Base-by-base conservation (phyloP, 1,140 invertebrate genomes). In the Drosophila yakuba region DNA sequence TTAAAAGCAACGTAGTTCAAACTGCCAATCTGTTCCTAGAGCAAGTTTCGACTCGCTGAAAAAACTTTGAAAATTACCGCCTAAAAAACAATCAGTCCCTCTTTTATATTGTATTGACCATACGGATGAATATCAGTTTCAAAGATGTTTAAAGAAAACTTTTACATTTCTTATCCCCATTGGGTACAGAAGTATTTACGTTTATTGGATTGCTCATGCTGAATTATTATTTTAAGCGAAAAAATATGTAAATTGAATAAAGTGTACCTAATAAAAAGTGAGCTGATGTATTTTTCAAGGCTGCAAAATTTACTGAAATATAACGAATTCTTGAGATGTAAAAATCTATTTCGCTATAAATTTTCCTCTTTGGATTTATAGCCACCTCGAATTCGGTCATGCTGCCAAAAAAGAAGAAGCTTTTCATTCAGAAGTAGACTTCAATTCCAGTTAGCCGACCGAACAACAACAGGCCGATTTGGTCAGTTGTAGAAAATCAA, bases 401-500 rank as follows among this genome's bases (percentile, higher is more conserved):
- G n/a, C 38, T 69, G 3, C n/a, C 8, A 38, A 15, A 35, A 8
- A 17, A 54, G 23, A 45, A 55, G 48, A 68, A 55, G 64, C 41
- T 17, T 47, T 74, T 51, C 43, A 48, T 68, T 68, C 32, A 54
- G 14, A 39, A 14, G 11, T 39, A 39, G 32, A 39, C 11, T 39
- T 14, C 14, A 39, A 14, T 39, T 39, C 12, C 14, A 39, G 28
- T 25, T 17, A 23, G 38, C 44, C n/a, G 50, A 55, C 17, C 15
- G 32, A 55, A 39, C 58, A 74, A 74, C 48, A 74, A 74, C 57
- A 74, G 69, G 57, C 71, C 62, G 50, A 47, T 45, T 56, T 55
- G 41, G 25, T 8, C 41, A 38, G 39, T 58, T 57, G 23, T 41
- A 14, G 52, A 82, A 86, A 88, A 89, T 88, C 84, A 80, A 88